Evolutionary conservation across 2,888 invertebrate species (phyloP).

Genomic region (Microctonus brassicae): DNA sequence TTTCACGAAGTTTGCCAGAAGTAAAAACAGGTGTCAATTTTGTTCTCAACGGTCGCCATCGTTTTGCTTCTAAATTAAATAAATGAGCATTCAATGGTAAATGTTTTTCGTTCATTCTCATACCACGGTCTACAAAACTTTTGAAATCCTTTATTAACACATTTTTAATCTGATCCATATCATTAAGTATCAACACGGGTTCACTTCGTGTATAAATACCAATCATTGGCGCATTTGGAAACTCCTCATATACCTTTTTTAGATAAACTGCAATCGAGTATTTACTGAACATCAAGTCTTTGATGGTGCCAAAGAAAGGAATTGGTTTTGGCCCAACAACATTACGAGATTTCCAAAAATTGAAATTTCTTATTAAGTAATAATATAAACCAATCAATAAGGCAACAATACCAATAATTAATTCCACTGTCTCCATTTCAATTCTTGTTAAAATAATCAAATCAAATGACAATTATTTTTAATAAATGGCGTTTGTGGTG

Average conservation of each 20-base stretch:
- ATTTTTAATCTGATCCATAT: constrained; percentile 63
- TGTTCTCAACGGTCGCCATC: constrained; percentile 70
- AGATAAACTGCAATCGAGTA: neutral
- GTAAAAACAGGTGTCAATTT: constrained; percentile 72
- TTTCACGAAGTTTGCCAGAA: constrained; percentile 70
- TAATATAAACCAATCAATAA: constrained; percentile 17
- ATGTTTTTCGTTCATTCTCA: constrained; percentile 61
- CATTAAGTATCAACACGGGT: constrained; percentile 66
- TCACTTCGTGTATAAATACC: constrained; percentile 58
- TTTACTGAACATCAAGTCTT: constrained; percentile 33
- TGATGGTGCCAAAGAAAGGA: constrained; percentile 61
- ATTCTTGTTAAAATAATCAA: neutral
- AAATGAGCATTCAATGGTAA: constrained; percentile 69
- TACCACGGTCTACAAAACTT: constrained; percentile 58
- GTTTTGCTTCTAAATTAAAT: constrained; percentile 72
- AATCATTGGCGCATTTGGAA: constrained; percentile 55
- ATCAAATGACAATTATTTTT: too few species aligned
- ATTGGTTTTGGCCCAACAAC: constrained; percentile 63
- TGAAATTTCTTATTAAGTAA: constrained; percentile 62
- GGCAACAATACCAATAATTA: neutral
- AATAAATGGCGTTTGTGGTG: too few species aligned
- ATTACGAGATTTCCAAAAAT: constrained; percentile 64
- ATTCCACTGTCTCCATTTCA: neutral
- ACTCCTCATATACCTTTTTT: constrained; percentile 45
- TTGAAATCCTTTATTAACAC: constrained; percentile 68